A percentile compares a stretch with the other conserved stretches of the same genome.
Evolutionary conservation across 64 coral and sea anemone genomes (phyloP).

Genomic region (Orbicella faveolata): DNA sequence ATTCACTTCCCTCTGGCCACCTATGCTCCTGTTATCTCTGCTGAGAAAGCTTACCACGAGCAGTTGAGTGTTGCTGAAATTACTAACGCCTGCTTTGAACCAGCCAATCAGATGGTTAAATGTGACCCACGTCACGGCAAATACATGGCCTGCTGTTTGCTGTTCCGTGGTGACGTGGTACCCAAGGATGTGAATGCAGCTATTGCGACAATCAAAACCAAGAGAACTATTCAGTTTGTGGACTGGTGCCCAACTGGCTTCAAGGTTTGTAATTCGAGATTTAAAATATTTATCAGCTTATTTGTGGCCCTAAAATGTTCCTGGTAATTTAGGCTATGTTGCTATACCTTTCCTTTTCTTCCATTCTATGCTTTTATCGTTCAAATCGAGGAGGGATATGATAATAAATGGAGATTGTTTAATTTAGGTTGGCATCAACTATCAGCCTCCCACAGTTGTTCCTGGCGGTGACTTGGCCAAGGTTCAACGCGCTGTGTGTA

Average conservation of each 20-base stretch:
- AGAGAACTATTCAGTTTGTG: constrained; percentile 27
- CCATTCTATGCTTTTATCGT: too few species aligned
- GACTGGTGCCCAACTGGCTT: constrained; percentile 17
- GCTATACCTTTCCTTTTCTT: too few species aligned
- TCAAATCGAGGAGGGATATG: too few species aligned
- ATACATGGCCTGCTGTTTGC: constrained; percentile 36
- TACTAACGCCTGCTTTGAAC: constrained; percentile 25
- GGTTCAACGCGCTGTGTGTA: constrained; percentile 10
- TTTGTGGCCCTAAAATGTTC: too few species aligned
- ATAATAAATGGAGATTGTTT: too few species aligned
- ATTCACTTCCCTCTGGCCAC: constrained; percentile 41
- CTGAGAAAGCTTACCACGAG: constrained; percentile 31
- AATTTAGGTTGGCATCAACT: not conserved
- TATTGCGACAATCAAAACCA: constrained; percentile 17
- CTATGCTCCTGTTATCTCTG: constrained; percentile 30
- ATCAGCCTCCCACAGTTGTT: constrained; percentile 22
- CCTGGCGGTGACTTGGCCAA: constrained; percentile 12
- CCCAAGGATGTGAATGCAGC: constrained; percentile 22
- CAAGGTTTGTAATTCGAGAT: too few species aligned
- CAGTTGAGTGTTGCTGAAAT: constrained; percentile 34
- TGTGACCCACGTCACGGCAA: constrained; percentile 36
- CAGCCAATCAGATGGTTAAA: constrained; percentile 35
- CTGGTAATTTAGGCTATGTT: too few species aligned
- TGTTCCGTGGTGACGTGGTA: constrained; percentile 19
- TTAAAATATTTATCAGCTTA: too few species aligned